phyloP scores from a whole-genome alignment of 64 coral and sea anemone species.

The Pocillopora verrucosa region DNA sequence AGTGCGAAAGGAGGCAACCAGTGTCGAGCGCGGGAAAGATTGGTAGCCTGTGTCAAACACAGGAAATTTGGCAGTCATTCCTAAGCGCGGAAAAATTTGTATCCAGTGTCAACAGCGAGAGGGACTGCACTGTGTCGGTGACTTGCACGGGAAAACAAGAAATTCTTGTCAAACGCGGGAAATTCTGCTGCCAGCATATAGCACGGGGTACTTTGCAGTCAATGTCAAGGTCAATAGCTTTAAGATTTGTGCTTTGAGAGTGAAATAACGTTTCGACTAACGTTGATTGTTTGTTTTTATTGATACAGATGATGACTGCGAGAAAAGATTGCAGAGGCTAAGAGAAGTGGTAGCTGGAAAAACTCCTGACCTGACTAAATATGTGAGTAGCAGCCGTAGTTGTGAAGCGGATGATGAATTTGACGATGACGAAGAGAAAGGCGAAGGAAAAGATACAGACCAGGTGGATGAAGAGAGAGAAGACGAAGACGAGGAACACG shows the following conservation, averaged over 20 bases:
- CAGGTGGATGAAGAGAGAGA: background rate
- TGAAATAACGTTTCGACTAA: no score
- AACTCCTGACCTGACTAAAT: constrained; percentile 55
- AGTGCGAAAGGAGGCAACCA: background rate
- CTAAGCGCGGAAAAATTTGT: no score
- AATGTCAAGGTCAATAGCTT: background rate
- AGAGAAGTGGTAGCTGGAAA: constrained; percentile 28
- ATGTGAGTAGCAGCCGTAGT: constrained; percentile 82
- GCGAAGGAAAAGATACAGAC: background rate
- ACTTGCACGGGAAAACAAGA: background rate
- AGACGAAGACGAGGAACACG: background rate
- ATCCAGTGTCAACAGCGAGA: no score
- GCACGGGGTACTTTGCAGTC: background rate
- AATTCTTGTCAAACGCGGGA: background rate
- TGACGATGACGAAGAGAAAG: constrained; percentile 54
- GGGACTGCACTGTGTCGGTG: no score
- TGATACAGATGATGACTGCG: constrained; percentile 18
- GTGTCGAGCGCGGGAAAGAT: background rate
- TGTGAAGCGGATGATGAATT: constrained; percentile 92
- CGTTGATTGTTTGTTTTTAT: background rate
- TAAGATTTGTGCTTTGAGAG: no score
- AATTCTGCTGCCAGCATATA: background rate
- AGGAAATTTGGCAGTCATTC: no score
- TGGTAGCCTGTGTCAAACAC: background rate
- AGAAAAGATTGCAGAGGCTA: constrained; percentile 42